These are phyloP conservation scores for Lacerta viridis DNA, from an alignment of 2,797 vertebrate species.

Conservation along the genomic window DNA sequence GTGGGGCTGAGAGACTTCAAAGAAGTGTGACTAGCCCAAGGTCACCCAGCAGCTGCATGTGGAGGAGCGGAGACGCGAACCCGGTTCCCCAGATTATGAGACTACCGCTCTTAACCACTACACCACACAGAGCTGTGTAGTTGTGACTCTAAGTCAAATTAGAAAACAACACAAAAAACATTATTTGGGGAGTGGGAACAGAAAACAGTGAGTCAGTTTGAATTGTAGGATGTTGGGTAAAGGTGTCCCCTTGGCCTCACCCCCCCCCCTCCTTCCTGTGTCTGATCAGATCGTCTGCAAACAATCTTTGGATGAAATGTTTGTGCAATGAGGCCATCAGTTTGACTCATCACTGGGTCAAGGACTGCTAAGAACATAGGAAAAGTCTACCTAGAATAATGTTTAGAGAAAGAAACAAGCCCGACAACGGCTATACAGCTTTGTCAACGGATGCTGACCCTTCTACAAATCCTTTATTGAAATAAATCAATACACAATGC, in stretches of 20 bases:
- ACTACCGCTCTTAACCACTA: no score
- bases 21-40: no score
- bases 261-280: conserved; percentile 10
- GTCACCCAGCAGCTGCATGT: no score
- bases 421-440: conserved; percentile 14
- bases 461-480: not conserved
- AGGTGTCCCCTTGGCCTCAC: conserved; percentile 35
- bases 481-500: not conserved
- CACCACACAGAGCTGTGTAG: no score
- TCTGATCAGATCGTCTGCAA: conserved; percentile 38
- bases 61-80: no score
- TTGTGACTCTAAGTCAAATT: conserved; percentile 1
- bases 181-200: not conserved
- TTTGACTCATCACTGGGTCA: conserved; percentile 45
- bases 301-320: conserved; percentile 52
- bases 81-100: no score
- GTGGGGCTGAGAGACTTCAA: no score
- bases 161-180: conserved; percentile 1
- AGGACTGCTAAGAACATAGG: conserved; percentile 43
- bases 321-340: conserved; percentile 50
- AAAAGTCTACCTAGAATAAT: conserved; percentile 27
- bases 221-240: conserved; percentile 31
- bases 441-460: not conserved
- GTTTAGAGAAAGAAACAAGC: conserved; percentile 28
- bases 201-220: conserved; percentile 16